Conservation (phyloP, 1,140 invertebrate species). For the Myzus persicae region DNA sequence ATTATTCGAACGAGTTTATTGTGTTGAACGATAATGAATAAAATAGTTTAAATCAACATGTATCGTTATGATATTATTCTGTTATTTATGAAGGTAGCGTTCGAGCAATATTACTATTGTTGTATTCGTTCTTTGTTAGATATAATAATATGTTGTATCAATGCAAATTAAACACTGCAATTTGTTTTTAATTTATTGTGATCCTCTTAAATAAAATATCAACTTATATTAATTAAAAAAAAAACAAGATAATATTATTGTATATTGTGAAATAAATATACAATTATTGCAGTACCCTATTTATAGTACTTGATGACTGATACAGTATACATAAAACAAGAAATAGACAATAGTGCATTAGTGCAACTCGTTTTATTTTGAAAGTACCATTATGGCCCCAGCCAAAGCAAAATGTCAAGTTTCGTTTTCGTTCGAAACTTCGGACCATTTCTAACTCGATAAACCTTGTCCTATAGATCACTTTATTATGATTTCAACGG, state of each 20-base stretch:
- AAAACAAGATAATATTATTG: not conserved
- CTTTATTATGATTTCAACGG: constrained; percentile 42
- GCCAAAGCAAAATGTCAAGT: not conserved
- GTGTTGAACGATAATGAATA: not conserved
- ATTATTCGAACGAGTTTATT: not conserved
- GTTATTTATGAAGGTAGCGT: not conserved
- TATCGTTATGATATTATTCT: not conserved
- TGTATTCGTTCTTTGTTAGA: not conserved
- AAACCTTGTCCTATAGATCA: constrained; percentile 36
- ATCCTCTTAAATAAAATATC: not conserved
- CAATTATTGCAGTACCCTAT: too few relatives aligned
- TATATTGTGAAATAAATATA: not conserved
- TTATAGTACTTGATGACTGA: not conserved
- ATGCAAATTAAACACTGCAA: not conserved
- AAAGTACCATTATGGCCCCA: not conserved
- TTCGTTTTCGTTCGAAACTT: not conserved
- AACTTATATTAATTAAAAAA: not conserved
- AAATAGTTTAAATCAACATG: not conserved
- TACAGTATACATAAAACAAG: not conserved
- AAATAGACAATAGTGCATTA: not conserved
- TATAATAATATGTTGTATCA: not conserved
- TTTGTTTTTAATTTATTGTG: not conserved
- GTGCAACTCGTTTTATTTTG: not conserved
- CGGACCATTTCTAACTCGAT: not conserved
- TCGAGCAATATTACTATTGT: not conserved